Conservation (phyloP, 1,140 invertebrate genomes). For the Bombus consobrinus region DNA sequence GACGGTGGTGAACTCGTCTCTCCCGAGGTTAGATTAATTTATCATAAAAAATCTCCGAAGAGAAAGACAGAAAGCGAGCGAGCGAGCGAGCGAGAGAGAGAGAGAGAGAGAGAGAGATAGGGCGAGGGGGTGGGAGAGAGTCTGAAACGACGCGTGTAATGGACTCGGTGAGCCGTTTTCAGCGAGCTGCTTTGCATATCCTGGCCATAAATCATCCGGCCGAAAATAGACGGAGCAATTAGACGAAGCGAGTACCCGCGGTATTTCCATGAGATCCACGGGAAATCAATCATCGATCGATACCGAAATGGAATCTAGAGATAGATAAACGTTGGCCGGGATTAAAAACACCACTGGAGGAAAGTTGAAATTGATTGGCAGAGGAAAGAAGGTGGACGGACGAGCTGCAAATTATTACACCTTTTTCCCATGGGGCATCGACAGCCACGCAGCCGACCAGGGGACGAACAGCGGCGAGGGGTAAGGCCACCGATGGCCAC, state of each 20-base stretch:
- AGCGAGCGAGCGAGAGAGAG: no score
- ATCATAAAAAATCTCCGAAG: conserved; percentile 17
- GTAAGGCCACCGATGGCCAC: not conserved
- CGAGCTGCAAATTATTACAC: conserved; percentile 44
- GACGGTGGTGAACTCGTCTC: not conserved
- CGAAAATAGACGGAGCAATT: conserved; percentile 21
- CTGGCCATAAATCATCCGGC: conserved; percentile 21
- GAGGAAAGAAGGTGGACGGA: not conserved
- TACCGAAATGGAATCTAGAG: not conserved
- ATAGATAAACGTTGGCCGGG: not conserved
- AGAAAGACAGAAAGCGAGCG: not conserved
- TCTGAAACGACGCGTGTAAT: conserved; percentile 6
- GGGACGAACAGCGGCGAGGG: not conserved
- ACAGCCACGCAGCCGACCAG: not conserved
- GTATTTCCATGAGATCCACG: not conserved
- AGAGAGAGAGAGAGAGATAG: no score
- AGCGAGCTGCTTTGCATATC: conserved; percentile 30
- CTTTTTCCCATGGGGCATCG: conserved; percentile 37
- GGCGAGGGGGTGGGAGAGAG: not conserved
- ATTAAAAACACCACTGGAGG: no score
- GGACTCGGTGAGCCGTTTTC: conserved; percentile 28
- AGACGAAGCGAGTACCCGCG: not conserved
- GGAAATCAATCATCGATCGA: conserved; percentile 30
- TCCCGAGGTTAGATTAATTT: conserved; percentile 20
- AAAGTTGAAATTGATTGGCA: conserved; percentile 28